Evolutionary conservation across 1,140 invertebrate species (phyloP), one percentile per base, ranked within the genome.

Genomic region (Drosophila bocki): DNA sequence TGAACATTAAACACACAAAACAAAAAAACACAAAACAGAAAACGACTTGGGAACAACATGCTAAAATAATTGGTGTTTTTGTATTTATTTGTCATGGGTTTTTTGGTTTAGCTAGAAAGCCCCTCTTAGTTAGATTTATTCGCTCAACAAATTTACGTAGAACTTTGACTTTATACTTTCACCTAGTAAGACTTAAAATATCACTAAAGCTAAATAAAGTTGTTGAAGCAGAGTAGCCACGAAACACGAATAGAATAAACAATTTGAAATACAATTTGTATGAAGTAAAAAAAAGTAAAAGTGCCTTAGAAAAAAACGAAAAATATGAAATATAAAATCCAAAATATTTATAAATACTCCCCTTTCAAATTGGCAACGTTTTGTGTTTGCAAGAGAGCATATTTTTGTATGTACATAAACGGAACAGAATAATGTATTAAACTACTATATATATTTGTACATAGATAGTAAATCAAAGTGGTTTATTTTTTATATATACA

Each of bases 21-120:
- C 26, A 29, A 13, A 13, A 32, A 37, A 22, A 54, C 32, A 53
- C 32, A 53, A 53, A 33, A 51, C 29, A 33, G 9, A 68, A 44
- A 61, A 53, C 76, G 75, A 81, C 78, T 90, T 90, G 85, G 84
- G 85, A 88, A 90, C 85, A 88, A 88, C 60, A 71, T 81, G 45
- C 45, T 26, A 58, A 70, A 87, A 68, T 61, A 68, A 69, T 80
- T 70, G 64, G 60, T 84, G 68, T 83, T 78, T 78, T 29, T 86
- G 84, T 84, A 80, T 80, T 65, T 80, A 64, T 78, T 78, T 56
- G 44, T 63, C 44, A 63, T 47, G 61, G 42, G 47, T 47, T 54
- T 47, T 54, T 50, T 71, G 41, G 67, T 56, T 72, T 63, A 37
- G 60, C 59, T 58, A 2, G 12, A 59, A 70, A 45, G 35, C 22